A percentile compares a stretch with the other conserved stretches of the same genome.
Evolutionary conservation across 1,140 invertebrate genomes (phyloP).

Genomic region (Fopius arisanus): DNA sequence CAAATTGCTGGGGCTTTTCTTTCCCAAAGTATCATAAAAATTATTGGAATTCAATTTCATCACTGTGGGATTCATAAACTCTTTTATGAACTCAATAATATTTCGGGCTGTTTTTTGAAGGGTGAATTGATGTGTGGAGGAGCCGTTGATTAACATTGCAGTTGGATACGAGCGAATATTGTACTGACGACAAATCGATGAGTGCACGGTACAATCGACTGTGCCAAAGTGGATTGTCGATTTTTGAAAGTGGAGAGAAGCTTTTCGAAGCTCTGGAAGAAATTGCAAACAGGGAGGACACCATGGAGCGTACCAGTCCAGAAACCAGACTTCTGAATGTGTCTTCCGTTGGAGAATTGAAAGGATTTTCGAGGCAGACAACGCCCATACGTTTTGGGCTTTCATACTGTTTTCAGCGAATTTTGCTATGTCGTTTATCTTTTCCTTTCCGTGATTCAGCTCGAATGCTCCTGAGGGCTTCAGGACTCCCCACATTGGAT

Average conservation of each 20-base stretch:
- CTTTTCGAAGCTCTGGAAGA: constrained; percentile 77
- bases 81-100: constrained; percentile 76
- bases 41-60: constrained; percentile 65
- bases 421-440: constrained; percentile 72
- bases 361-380: constrained; percentile 71
- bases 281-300: constrained; percentile 83
- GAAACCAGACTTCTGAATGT: constrained; percentile 71
- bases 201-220: constrained; percentile 70
- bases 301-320: constrained; percentile 86
- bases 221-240: constrained; percentile 73
- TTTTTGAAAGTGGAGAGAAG: constrained; percentile 67
- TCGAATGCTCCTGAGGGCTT: constrained; percentile 77
- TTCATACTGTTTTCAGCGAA: constrained; percentile 75
- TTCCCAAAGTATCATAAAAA: constrained; percentile 68
- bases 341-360: constrained; percentile 58
- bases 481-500: constrained; percentile 76
- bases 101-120: constrained; percentile 69
- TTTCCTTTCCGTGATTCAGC: constrained; percentile 73
- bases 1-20: constrained; percentile 62
- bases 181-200: constrained; percentile 67
- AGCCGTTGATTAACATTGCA: constrained; percentile 75
- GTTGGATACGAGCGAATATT: constrained; percentile 79
- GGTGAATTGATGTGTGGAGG: constrained; percentile 68
- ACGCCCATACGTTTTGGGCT: constrained; percentile 70
- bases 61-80: constrained; percentile 68